Evolutionary conservation across 2,113 vertebrate genomes (phyloP), one percentile per base, ranked within the genome.

Genomic region (Cervus canadensis): DNA sequence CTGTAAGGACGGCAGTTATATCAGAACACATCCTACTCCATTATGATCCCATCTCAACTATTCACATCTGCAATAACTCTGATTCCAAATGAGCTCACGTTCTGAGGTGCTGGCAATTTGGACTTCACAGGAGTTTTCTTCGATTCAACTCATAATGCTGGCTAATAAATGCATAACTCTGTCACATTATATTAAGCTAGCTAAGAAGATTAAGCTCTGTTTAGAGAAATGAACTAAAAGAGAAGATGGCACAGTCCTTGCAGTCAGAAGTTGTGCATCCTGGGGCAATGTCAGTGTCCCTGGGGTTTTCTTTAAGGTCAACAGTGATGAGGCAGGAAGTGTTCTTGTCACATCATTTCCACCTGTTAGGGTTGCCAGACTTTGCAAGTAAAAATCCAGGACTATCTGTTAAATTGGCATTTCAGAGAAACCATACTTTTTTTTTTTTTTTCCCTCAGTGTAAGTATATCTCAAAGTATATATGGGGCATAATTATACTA

Each of bases 371-470:
- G 57, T 89, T 64, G 23, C 36, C 26, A 83, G 87, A 40, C 23
- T 81, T 89, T 9, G 74, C 52, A 90, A 85, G 78, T 43, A 64
- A 62, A 96, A 74, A 78, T 19, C 43, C 33, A 57, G 52, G 67
- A 33, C 43, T 33, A 36, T 86, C 52, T 15, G 33, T 85, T 87
- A 71, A 50, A 90, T 78, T 88, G 95, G 43, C 89, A 74, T 96
- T 94, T 87, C 60, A 94, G 60, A 57, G 71, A 54, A 93, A 89
- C 17, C 43, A 23, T 94, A 43, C 15, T 40, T 40, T 40, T 40
- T 40, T 40, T 40, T 45, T 36, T 60, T 54, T 62, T 81, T 74
- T 59, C 28, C 1, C 33, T 17, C 9, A 45, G 13, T 64, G 13
- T 82, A 91, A 87, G n/a, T 57, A 71, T 86, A 62, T 78, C 57